Evolutionary conservation across 2,888 invertebrate species (phyloP), one percentile per base, ranked within the genome.

Genomic region (Octonoba sinensis): DNA sequence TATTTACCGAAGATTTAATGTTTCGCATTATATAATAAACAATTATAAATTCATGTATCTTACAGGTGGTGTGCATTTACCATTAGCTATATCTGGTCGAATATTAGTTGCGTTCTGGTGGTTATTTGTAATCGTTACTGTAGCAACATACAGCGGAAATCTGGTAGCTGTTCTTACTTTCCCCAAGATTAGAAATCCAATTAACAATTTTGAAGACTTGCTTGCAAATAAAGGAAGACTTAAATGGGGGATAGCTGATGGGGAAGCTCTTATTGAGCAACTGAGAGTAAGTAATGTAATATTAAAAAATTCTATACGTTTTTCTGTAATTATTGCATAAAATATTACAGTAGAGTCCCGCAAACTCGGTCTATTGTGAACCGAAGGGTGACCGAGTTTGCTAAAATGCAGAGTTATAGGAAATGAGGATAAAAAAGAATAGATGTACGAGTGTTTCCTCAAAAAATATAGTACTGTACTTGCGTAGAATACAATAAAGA

Each of bases 61-160:
- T 67, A 20, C 86, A 95, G 96, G 96, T 83, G 96, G 96, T 4
- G 93, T 94, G 91, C 93, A 94, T 87, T 90, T 96, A 47, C 96
- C 96, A 0, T 91, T 92, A 72, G 94, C 95, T 0, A 94, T 95
- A 87, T 96, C 96, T 86, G 95, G 95, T 2, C 92, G 96, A 8
- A 88, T 96, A 11, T 91, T 96, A 3, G 92, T 96, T 0, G 95
- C 95, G 0, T 93, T 94, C 0, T 97, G 96, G 96, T 96, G 96
- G 96, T 88, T 96, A 18, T 94, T 95, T 0, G 96, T 96, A 0
- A 90, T 96, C 83, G 94, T 96, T 0, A 91, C 96, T 22, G 94
- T 96, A 0, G 96, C 96, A 20, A 96, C 96, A 0, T 97, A 96
- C 88, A 95, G 95, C 73, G 96, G 96, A 1, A 96, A 95, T 89